These are phyloP conservation scores for Coregonus suidteri DNA, from an alignment of 2,797 vertebrate species.

Conservation along the genomic window DNA sequence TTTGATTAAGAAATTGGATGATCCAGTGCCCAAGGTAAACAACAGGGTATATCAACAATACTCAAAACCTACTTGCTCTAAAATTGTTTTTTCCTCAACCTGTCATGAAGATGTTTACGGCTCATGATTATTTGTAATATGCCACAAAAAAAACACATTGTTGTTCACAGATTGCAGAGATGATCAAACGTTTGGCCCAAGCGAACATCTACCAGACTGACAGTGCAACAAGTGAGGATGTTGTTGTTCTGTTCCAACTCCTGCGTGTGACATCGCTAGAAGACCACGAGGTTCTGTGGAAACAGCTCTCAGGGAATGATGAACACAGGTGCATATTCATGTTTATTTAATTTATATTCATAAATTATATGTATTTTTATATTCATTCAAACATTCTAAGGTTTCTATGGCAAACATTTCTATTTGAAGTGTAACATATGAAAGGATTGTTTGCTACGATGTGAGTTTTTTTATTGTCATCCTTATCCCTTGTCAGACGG, in stretches of 20 bases:
- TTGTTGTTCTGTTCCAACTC: slow-evolving; percentile 79
- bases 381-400: background rate
- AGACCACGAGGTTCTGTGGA: slow-evolving; percentile 76
- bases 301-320: slow-evolving; percentile 65
- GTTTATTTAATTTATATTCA: background rate
- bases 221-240: slow-evolving; percentile 66
- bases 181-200: slow-evolving; percentile 75
- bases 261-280: slow-evolving; percentile 67
- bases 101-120: background rate
- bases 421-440: background rate
- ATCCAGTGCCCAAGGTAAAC: slow-evolving; percentile 75
- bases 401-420: background rate
- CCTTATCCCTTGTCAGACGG: slow-evolving; percentile 57
- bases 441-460: background rate
- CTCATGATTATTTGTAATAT: background rate
- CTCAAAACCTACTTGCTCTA: background rate
- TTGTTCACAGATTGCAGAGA: slow-evolving; percentile 71
- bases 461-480: background rate
- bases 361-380: background rate
- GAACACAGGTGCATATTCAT: slow-evolving; percentile 71
- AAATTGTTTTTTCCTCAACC: background rate
- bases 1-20: slow-evolving; percentile 70
- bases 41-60: background rate
- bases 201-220: slow-evolving; percentile 75
- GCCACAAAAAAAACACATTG: background rate